phyloP scores from a whole-genome alignment of 2,888 invertebrate genomes.

The Thecocarcelia acutangulata region DNA sequence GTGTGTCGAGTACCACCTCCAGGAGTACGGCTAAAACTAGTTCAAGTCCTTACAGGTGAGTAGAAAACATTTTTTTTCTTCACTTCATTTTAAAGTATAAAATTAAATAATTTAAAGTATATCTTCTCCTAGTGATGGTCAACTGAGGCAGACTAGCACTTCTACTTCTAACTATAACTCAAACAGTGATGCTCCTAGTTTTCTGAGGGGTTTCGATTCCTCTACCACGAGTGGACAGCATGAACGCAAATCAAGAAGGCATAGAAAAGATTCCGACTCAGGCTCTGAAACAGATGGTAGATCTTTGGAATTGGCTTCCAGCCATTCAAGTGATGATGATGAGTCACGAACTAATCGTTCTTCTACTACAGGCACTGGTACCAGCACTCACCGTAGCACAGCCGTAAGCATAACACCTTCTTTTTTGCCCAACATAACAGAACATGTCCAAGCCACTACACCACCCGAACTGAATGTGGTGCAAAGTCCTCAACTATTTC shows the following conservation, averaged over 20 bases:
- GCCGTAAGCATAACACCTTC: constrained; percentile 81
- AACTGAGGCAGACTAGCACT: constrained; percentile 90
- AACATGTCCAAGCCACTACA: constrained; percentile 84
- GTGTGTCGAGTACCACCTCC: constrained; percentile 96
- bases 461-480: constrained; percentile 85
- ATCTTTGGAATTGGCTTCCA: constrained; percentile 94
- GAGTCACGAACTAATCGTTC: constrained; percentile 83
- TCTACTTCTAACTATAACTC: constrained; percentile 94
- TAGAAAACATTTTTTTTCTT: not conserved
- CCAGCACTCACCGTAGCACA: constrained; percentile 80
- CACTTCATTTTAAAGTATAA: not conserved
- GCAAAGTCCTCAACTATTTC: constrained; percentile 86
- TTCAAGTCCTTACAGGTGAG: constrained; percentile 92
- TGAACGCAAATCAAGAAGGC: constrained; percentile 79
- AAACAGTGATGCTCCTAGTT: constrained; percentile 89
- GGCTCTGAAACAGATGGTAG: constrained; percentile 91
- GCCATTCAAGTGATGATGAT: constrained; percentile 96
- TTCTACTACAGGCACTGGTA: constrained; percentile 75
- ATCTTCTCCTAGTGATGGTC: constrained; percentile 86
- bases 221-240: constrained; percentile 74
- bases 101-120: constrained; percentile 59
- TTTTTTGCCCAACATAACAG: constrained; percentile 86
- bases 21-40: constrained; percentile 96
- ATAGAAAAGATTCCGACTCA: constrained; percentile 87
- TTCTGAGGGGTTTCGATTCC: constrained; percentile 83